phyloP scores from a whole-genome alignment of 2,797 vertebrate genomes.

The Acrossocheilus fasciatus region DNA sequence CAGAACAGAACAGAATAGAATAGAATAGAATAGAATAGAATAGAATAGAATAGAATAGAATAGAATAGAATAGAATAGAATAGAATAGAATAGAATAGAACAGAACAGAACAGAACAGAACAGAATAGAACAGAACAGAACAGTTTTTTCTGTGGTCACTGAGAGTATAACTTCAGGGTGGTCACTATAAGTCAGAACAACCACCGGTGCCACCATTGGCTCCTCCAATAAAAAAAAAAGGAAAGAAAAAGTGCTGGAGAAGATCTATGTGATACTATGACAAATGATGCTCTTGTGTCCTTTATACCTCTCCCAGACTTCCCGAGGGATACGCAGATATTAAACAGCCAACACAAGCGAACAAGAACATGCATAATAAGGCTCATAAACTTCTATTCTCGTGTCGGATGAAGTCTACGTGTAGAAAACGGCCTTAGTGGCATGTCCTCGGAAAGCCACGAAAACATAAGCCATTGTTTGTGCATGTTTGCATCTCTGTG shows the following conservation, averaged over 20 bases:
- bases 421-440: conserved; percentile 36
- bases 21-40: not conserved
- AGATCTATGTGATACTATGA: conserved; percentile 33
- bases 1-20: not conserved
- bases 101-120: not conserved
- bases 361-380: conserved; percentile 58
- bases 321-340: conserved; percentile 60
- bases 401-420: not conserved
- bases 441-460: conserved; percentile 13
- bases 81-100: not conserved
- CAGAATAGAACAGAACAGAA: not conserved
- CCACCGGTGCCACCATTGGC: not conserved
- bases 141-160: not conserved
- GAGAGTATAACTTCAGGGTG: not conserved
- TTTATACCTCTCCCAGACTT: conserved; percentile 46
- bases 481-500: conserved; percentile 28
- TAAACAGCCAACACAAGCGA: conserved; percentile 45
- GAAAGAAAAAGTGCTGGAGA: not conserved
- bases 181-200: not conserved
- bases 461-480: conserved; percentile 43
- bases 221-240: not conserved
- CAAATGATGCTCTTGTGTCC: conserved; percentile 47
- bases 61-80: not conserved
- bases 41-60: not conserved
- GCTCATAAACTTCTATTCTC: conserved; percentile 46